Base-by-base conservation (phyloP, 2,113 vertebrate species). In the Chionodraco myersi region DNA sequence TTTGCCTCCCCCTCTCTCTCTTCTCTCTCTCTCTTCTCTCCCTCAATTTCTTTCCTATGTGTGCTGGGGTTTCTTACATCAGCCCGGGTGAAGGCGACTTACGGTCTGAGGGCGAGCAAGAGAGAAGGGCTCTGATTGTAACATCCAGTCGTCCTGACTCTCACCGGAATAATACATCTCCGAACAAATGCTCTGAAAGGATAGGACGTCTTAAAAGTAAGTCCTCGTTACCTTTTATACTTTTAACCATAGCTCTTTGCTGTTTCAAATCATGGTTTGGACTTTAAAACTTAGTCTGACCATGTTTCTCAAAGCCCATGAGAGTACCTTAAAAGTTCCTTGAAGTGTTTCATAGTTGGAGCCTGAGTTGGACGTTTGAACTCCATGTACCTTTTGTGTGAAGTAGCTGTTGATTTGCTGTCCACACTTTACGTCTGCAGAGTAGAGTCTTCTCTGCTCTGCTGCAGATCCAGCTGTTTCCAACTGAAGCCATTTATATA, bases 11-110 rank as follows among this genome's bases (percentile, higher is more conserved):
- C 56, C 44, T 23, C 66, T 30, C 30, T 54, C 26, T 16, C 53
- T 58, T 70, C 86, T 51, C 86, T 53, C 75, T 59, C 63, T 79
- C 77, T 75, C 51, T 82, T 71, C 41, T 63, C 72, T 86, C 66
- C 56, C 82, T 87, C 59, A 64, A 52, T 44, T 72, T 79, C 58
- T 45, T 75, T 52, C 79, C 88, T 91, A 83, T 92, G 93, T 92
- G 93, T 94, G 93, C 94, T 94, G 92, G 94, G 93, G 93, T 95
- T 94, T 96, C 96, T 98, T 98, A 97, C 97, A 97, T 97, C 97
- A 99, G 97, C 96, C 95, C 93, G 79, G 82, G 58, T 82, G 88
- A 74, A 89, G 85, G 84, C 72, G 47, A 36, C 84, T 70, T 82
- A 82, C 62, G 61, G 87, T 76, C 76, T 57, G 75, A 84, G 85